Conservation (phyloP, 2,797 vertebrate genomes). For the Loris lydekkerianus region DNA sequence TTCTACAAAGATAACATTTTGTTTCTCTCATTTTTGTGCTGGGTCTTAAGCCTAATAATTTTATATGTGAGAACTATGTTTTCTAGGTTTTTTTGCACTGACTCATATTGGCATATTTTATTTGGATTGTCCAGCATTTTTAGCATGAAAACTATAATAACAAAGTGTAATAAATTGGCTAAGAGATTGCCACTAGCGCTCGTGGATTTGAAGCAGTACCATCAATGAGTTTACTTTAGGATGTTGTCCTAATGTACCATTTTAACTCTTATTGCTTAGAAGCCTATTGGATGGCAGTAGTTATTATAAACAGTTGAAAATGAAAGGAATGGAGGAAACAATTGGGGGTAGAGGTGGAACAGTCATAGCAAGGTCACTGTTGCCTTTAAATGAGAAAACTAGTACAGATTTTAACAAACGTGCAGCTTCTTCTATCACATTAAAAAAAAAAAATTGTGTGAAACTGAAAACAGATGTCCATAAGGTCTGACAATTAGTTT, state of each 20-base stretch:
- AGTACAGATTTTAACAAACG: neutral
- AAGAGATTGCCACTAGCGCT: neutral
- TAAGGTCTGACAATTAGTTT: too few species aligned
- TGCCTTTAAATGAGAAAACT: slow-evolving; percentile 57
- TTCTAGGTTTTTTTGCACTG: neutral
- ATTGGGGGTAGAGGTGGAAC: neutral
- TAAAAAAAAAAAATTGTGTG: neutral
- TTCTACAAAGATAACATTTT: slow-evolving; percentile 72
- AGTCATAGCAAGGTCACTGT: slow-evolving; percentile 29
- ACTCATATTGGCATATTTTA: slow-evolving; percentile 28
- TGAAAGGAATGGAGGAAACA: neutral
- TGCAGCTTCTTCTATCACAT: slow-evolving; percentile 4
- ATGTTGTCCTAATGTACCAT: slow-evolving; percentile 34
- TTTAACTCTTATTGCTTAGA: slow-evolving; percentile 48
- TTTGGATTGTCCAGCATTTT: slow-evolving; percentile 60
- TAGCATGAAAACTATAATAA: slow-evolving; percentile 43
- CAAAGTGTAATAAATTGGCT: slow-evolving; percentile 18
- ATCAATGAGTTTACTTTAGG: slow-evolving; percentile 63
- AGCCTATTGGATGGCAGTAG: slow-evolving; percentile 44
- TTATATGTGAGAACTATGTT: slow-evolving; percentile 58
- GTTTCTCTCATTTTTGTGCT: slow-evolving; percentile 59
- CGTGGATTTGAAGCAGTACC: slow-evolving; percentile 33
- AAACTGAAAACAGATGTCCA: slow-evolving; percentile 10
- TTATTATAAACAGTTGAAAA: slow-evolving; percentile 52
- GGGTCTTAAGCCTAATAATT: slow-evolving; percentile 58